A percentile compares a stretch with the other conserved stretches of the same genome.
phyloP scores from a whole-genome alignment of 1,140 invertebrate species.

The Armadillidium nasatum region DNA sequence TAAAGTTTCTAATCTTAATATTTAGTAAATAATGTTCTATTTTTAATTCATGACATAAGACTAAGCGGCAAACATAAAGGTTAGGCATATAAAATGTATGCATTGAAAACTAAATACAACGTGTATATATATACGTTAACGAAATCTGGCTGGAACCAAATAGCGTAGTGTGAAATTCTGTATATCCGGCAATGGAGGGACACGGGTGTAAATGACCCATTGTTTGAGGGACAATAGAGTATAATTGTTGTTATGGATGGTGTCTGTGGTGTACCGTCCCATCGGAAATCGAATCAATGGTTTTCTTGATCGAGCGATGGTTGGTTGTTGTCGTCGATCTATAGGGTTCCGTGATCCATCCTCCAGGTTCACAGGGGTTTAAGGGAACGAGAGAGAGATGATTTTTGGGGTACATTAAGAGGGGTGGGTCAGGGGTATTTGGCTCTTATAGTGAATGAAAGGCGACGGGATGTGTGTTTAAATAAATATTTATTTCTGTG shows the following conservation, averaged over 20 bases:
- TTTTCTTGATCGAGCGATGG: neutral
- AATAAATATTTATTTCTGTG: neutral
- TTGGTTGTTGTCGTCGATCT: neutral
- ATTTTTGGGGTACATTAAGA: neutral
- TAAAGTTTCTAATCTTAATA: no score
- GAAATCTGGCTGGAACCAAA: no score
- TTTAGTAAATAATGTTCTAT: no score
- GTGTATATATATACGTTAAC: no score
- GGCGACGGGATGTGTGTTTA: neutral
- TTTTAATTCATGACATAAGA: no score
- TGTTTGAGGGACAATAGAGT: neutral
- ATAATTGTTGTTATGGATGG: slow-evolving; percentile 5
- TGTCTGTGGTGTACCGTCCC: neutral
- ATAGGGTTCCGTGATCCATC: no score
- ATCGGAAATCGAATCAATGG: slow-evolving; percentile 1
- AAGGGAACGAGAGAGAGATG: neutral
- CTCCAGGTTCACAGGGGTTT: neutral
- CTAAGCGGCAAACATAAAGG: no score
- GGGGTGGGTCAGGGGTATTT: no score
- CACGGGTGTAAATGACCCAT: neutral
- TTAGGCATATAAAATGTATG: no score
- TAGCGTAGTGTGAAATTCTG: no score
- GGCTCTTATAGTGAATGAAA: no score
- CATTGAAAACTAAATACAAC: no score
- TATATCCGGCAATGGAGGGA: neutral